Evolutionary conservation across 2,797 vertebrate genomes (phyloP).

Genomic region (Enteromius trimaculatus): DNA sequence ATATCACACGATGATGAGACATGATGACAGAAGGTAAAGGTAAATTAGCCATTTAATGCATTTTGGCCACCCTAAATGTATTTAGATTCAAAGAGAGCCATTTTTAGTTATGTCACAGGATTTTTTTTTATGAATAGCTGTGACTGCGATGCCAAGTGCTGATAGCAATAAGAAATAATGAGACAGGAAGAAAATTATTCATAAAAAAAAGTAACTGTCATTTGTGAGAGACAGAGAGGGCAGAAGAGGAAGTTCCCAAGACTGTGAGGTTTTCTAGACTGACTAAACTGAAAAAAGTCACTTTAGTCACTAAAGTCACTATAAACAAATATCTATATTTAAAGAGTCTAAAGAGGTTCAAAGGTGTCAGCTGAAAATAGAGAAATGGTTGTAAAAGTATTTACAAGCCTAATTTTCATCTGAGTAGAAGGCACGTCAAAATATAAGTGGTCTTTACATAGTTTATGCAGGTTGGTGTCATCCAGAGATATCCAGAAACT

Average conservation of each 20-base stretch:
- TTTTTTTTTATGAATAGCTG: background rate
- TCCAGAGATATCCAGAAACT: background rate
- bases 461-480: background rate
- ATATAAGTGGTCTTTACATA: background rate
- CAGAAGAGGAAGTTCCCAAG: conserved; percentile 30
- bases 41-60: background rate
- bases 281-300: background rate
- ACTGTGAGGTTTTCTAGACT: background rate
- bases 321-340: background rate
- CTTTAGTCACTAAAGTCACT: too few species aligned
- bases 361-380: background rate
- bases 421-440: background rate
- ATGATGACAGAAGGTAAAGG: background rate
- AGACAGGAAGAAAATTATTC: background rate
- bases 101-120: background rate
- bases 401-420: background rate
- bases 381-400: conserved; percentile 1
- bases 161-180: background rate
- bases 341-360: background rate
- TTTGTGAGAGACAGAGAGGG: background rate
- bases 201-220: background rate
- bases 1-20: background rate
- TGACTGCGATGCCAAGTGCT: background rate
- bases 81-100: background rate
- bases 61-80: background rate